Conservation (phyloP, 1,140 invertebrate genomes). For the Lepidostoma basale region DNA sequence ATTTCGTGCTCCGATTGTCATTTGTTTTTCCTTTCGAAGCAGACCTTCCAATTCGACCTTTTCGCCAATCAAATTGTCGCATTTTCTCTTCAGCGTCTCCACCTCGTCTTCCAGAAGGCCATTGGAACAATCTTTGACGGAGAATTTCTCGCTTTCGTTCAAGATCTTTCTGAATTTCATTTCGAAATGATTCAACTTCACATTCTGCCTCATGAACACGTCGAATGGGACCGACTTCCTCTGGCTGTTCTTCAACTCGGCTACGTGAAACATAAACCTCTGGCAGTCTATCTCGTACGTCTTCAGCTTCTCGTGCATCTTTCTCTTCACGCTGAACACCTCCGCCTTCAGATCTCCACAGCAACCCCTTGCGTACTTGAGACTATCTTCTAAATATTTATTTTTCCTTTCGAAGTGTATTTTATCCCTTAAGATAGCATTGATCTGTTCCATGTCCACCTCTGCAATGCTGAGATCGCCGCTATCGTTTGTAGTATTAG, state of each 20-base stretch:
- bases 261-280: constrained; percentile 49
- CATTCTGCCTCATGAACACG: constrained; percentile 56
- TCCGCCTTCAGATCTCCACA: constrained; percentile 57
- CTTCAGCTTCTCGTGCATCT: constrained; percentile 48
- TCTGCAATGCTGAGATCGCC: constrained; percentile 1
- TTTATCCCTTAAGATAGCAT: constrained; percentile 15
- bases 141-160: constrained; percentile 33
- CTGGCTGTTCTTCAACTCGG: constrained; percentile 52
- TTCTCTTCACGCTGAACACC: constrained; percentile 51
- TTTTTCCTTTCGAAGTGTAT: constrained; percentile 49
- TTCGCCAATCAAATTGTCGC: constrained; percentile 8
- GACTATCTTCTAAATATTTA: constrained; percentile 53
- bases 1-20: neutral
- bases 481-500: neutral
- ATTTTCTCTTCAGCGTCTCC: constrained; percentile 6
- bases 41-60: constrained; percentile 8
- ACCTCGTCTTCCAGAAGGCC: neutral
- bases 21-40: neutral
- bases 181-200: constrained; percentile 48
- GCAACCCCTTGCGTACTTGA: constrained; percentile 52
- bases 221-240: constrained; percentile 51
- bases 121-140: neutral
- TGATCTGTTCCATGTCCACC: neutral
- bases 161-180: constrained; percentile 52
- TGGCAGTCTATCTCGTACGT: constrained; percentile 54